Evolutionary conservation across 2,888 invertebrate genomes (phyloP).

Genomic region (Linnaemya vulpina): DNA sequence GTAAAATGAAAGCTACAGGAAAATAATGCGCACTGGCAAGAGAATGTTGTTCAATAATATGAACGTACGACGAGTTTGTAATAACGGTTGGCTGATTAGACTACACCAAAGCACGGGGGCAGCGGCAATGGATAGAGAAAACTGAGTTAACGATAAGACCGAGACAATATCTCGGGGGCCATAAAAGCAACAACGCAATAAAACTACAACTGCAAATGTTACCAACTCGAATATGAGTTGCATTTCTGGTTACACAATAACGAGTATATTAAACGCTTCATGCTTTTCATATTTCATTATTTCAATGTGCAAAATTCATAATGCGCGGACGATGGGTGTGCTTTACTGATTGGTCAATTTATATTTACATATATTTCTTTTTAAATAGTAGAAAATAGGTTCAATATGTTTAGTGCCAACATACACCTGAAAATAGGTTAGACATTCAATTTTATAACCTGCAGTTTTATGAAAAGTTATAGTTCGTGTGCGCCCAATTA

Average conservation of each 20-base stretch:
- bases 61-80: constrained; percentile 8
- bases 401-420: too few species aligned
- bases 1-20: constrained; percentile 28
- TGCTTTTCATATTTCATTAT: not conserved
- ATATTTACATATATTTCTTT: too few species aligned
- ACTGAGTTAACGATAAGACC: constrained; percentile 3
- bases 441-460: too few species aligned
- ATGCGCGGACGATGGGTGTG: not conserved
- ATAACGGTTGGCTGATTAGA: constrained; percentile 11
- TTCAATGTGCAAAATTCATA: not conserved
- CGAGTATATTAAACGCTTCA: constrained; percentile 19
- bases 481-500: too few species aligned
- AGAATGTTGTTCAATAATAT: constrained; percentile 24
- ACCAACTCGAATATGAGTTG: not conserved
- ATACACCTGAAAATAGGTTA: too few species aligned
- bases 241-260: not conserved
- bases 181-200: constrained; percentile 1
- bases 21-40: constrained; percentile 14
- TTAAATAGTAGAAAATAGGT: too few species aligned
- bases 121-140: not conserved
- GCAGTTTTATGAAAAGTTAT: too few species aligned
- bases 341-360: not conserved
- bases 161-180: not conserved
- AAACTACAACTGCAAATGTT: not conserved
- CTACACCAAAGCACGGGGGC: not conserved